Conservation (phyloP, 2,888 invertebrate species). For the Hipparchia sbordonii region DNA sequence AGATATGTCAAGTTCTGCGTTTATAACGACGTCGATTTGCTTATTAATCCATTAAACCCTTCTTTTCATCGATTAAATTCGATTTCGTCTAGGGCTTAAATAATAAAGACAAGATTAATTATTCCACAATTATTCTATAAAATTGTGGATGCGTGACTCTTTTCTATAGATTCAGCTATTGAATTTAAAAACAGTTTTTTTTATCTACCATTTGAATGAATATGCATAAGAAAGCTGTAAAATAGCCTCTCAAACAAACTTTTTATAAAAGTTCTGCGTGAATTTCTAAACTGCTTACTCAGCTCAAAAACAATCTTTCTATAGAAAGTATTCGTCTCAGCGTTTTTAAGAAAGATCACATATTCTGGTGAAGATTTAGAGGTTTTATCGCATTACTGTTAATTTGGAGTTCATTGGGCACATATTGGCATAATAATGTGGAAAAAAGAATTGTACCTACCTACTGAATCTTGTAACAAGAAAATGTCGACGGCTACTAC, state of each 20-base stretch:
- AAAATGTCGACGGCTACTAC: neutral
- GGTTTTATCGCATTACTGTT: neutral
- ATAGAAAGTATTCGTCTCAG: neutral
- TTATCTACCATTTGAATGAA: neutral
- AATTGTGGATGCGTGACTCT: neutral
- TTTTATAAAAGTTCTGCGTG: neutral
- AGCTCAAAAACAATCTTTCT: neutral
- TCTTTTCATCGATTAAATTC: no score
- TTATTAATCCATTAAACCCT: no score
- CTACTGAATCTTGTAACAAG: neutral
- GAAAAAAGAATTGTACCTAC: neutral
- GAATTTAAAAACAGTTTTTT: neutral
- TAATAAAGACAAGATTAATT: no score
- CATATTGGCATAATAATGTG: no score
- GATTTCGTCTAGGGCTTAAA: no score
- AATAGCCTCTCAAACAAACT: slow-evolving; percentile 4
- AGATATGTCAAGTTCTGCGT: neutral
- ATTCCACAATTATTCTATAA: neutral
- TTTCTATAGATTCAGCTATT: neutral
- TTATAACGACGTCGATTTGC: no score
- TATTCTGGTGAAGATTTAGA: neutral
- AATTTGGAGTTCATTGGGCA: neutral
- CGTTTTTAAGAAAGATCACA: neutral
- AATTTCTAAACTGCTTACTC: slow-evolving; percentile 1
- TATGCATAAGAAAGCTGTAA: neutral